Evolutionary conservation across 2,797 vertebrate species (phyloP), one percentile per base, ranked within the genome.

Genomic region (Mionectes olivaceus): DNA sequence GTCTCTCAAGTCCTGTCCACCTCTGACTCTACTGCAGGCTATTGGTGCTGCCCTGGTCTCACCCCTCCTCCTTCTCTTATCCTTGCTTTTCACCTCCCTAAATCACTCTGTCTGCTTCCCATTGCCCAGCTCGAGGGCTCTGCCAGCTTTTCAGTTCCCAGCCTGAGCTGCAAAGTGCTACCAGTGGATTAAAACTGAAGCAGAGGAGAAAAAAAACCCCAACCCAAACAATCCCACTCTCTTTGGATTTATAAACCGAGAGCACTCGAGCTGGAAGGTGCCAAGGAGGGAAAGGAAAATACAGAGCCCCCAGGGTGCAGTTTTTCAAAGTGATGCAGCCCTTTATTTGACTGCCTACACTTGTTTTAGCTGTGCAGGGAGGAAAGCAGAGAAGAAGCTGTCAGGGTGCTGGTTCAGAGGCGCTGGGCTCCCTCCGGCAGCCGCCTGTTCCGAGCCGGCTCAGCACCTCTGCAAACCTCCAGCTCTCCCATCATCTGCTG

Each of bases 201-300:
- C 25, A 63, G 85, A 74, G 47, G 18, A 8, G 11, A 2, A 0
- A 3, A 6, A 12, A 25, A 7, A 1, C 5, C 3, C 10, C 18
- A 79, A 69, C 47, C 43, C 56, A 30, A 90, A 84, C 87, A 90
- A 47, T 88, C 80, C 50, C 87, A 60, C 49, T 57, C 49, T 81
- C 12, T 86, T 30, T 3, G 35, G 76, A 55, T 94, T 89, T 90
- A 78, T 91, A 93, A 81, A 59, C 60, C 5, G 27, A 95, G 57
- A 9, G 27, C 83, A 39, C 63, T 73, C 13, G 2, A 92, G 76
- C 83, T 75, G 67, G 59, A 86, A 88, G 46, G 83, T 73, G 83
- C 77, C 3, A 30, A 85, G 69, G 93, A 86, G 61, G 73, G 47
- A 57, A 94, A 83, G 69, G 70, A 88, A 94, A 93, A 91, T 80